phyloP scores from a whole-genome alignment of 1,140 invertebrate genomes.

The Panagrolaimus sp. region DNA sequence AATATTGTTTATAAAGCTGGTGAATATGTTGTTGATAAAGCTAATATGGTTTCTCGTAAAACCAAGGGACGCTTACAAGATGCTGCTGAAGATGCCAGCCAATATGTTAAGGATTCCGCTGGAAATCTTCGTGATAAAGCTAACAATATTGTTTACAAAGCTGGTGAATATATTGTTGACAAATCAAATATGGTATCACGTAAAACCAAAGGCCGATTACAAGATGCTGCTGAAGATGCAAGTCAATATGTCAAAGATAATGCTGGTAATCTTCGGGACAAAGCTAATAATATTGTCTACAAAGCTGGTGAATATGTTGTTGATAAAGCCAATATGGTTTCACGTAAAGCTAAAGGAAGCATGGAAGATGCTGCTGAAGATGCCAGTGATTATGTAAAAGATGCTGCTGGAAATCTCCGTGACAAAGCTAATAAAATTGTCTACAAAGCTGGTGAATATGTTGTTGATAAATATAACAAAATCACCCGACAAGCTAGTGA shows the following conservation, averaged over 20 bases:
- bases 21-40: background rate
- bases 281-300: background rate
- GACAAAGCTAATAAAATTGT: background rate
- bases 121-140: background rate
- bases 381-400: background rate
- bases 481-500: too few species aligned
- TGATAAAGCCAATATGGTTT: background rate
- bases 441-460: background rate
- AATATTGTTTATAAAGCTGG: too few species aligned
- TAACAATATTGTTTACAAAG: background rate
- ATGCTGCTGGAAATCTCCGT: conserved; percentile 1
- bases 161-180: background rate
- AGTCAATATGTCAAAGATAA: background rate
- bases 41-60: too few species aligned
- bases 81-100: background rate
- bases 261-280: background rate
- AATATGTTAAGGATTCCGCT: background rate
- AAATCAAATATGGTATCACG: background rate
- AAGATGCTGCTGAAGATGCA: background rate
- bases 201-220: background rate
- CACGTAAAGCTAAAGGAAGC: background rate
- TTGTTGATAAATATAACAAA: background rate
- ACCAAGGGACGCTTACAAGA: background rate
- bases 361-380: background rate
- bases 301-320: conserved; percentile 4